These are phyloP conservation scores for Melanchra persicariae DNA, from an alignment of 2,888 invertebrate genomes.

Conservation along the genomic window DNA sequence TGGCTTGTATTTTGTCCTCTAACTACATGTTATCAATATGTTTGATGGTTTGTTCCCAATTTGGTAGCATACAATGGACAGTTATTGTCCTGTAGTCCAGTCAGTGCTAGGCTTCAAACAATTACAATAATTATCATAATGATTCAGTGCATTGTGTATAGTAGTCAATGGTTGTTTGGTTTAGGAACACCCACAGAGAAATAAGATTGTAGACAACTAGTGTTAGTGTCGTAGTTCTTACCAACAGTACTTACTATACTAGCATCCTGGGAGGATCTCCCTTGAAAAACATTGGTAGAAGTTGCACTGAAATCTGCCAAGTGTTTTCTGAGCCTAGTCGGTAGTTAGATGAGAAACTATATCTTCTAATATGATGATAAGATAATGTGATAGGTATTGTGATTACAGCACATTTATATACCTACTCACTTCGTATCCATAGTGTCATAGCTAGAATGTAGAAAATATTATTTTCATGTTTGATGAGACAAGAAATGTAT, in stretches of 20 bases:
- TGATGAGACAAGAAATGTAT: neutral
- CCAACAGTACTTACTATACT: neutral
- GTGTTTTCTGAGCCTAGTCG: neutral
- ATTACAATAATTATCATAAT: slow-evolving; percentile 45
- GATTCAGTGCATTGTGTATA: slow-evolving; percentile 11
- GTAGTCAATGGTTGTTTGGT: slow-evolving; percentile 21
- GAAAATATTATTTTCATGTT: neutral
- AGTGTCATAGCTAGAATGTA: neutral
- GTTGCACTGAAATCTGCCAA: neutral
- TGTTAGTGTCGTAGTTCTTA: neutral
- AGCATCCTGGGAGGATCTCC: neutral
- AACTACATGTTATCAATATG: neutral
- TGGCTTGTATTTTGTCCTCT: neutral
- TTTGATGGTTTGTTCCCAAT: slow-evolving; percentile 3
- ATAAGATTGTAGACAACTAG: neutral
- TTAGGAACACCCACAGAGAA: slow-evolving; percentile 25
- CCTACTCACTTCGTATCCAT: neutral
- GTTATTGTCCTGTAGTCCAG: slow-evolving; percentile 4
- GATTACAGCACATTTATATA: neutral
- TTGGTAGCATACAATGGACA: slow-evolving; percentile 2
- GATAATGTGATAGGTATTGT: slow-evolving; percentile 15
- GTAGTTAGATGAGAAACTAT: neutral
- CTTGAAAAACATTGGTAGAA: neutral
- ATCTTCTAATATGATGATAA: slow-evolving; percentile 25
- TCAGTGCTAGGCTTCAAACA: slow-evolving; percentile 11